These are phyloP conservation scores for Labeo calbasu DNA, from an alignment of 2,797 vertebrate species.

Conservation along the genomic window DNA sequence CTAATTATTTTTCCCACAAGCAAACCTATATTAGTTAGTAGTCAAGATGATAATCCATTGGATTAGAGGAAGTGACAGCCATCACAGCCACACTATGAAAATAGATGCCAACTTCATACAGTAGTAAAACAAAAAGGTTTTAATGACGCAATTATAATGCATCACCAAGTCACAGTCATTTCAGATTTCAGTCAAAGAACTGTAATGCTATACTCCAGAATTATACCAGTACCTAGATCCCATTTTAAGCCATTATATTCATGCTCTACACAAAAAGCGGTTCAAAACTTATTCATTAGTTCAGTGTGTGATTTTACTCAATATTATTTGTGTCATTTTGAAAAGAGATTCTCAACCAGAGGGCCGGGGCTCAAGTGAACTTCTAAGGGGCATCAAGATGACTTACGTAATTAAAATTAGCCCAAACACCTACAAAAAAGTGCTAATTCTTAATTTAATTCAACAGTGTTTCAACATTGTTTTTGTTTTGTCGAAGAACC, in stretches of 20 bases:
- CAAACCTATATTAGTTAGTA: neutral
- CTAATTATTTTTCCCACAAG: neutral
- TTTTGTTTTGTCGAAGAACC: neutral
- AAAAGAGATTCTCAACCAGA: no score
- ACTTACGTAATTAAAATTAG: neutral
- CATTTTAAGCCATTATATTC: neutral
- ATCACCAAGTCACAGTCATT: neutral
- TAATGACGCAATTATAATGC: constrained; percentile 24
- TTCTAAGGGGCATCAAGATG: neutral
- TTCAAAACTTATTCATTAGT: neutral
- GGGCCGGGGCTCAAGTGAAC: neutral
- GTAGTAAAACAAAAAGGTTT: neutral
- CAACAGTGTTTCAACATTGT: neutral
- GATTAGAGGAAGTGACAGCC: neutral
- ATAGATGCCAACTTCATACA: neutral
- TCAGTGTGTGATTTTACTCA: neutral
- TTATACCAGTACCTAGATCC: neutral
- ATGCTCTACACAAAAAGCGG: neutral
- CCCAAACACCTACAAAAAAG: no score
- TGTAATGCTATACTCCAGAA: neutral
- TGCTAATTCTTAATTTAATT: neutral
- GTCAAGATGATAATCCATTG: neutral
- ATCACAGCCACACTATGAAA: neutral
- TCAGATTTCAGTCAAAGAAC: neutral
- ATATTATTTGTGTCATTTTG: neutral